Base-by-base conservation (phyloP, 2,888 invertebrate species). In the Lepidocyrtoides sp. region DNA sequence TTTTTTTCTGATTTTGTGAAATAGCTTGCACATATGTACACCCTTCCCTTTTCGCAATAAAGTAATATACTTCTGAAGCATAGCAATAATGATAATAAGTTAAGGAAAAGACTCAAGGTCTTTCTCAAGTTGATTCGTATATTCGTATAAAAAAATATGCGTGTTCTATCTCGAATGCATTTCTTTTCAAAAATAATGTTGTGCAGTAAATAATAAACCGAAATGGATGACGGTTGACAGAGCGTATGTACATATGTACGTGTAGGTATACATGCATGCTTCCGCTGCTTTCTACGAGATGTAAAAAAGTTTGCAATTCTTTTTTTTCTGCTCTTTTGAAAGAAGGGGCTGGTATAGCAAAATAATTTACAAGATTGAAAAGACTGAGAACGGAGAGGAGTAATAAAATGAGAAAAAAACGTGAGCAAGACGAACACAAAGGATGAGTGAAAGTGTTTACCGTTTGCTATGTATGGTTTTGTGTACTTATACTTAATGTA, bases 361-460 rank as follows among this genome's bases (percentile, higher is more conserved):
- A 20, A 57, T 48, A 20, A 26, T 48, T 44, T 44, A 26, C 23
- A 29, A 14, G 20, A 57, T 57, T 51, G 41, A 44, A 51, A 57
- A 63, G 20, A 8, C 54, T 26, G 26, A 60, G 41, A 32, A 57
- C 20, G 48, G 17, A 8, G 7, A n/a, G n/a, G n/a, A 5, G 57
- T 12, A 48, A 48, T 29, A 51, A 36, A 54, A 23, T 17, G 20
- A 23, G 60, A 51, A 44, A 69, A 69, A 69, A 57, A 83, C 23
- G 26, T 48, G 75, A 75, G 14, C n/a, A n/a, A n/a, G n/a, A n/a
- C n/a, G n/a, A n/a, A n/a, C 14, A 48, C 14, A 17, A 48, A 51
- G 83, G 51, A 12, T 8, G 51, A 83, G 83, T 83, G 83, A 83
- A 83, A 83, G 83, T 57, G 54, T 44, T n/a, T n/a, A n/a, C n/a